These are phyloP conservation scores for Cervus canadensis DNA, from an alignment of 2,113 vertebrate genomes.

Conservation along the genomic window DNA sequence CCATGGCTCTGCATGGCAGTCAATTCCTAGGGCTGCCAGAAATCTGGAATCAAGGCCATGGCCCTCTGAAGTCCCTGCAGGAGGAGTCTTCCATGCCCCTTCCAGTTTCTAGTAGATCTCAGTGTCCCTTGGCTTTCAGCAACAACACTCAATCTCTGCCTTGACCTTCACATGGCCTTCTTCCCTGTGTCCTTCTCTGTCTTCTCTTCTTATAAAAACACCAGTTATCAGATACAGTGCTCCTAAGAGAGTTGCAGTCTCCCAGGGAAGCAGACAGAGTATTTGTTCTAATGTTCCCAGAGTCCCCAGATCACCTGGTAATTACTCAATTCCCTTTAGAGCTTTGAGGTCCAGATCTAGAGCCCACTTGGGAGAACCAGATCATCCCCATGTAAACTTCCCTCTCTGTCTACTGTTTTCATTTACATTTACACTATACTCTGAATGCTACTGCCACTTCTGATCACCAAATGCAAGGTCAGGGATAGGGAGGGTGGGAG, in stretches of 20 bases:
- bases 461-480: background rate
- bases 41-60: background rate
- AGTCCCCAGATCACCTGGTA: background rate
- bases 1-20: rapidly evolving
- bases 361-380: background rate
- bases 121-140: background rate
- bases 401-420: background rate
- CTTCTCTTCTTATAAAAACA: background rate
- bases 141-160: background rate
- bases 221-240: background rate
- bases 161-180: background rate
- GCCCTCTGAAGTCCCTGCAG: background rate
- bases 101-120: background rate
- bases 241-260: background rate
- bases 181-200: background rate
- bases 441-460: background rate
- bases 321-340: background rate
- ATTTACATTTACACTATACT: background rate
- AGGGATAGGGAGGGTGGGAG: background rate
- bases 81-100: background rate
- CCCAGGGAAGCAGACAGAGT: background rate
- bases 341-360: background rate
- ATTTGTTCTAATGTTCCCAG: background rate
- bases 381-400: background rate
- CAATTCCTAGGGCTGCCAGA: background rate